Percentiles rank a stretch among this genome's conserved stretches.
Conservation (phyloP, 2,113 vertebrate species). For the Spizaetus ornatus region DNA sequence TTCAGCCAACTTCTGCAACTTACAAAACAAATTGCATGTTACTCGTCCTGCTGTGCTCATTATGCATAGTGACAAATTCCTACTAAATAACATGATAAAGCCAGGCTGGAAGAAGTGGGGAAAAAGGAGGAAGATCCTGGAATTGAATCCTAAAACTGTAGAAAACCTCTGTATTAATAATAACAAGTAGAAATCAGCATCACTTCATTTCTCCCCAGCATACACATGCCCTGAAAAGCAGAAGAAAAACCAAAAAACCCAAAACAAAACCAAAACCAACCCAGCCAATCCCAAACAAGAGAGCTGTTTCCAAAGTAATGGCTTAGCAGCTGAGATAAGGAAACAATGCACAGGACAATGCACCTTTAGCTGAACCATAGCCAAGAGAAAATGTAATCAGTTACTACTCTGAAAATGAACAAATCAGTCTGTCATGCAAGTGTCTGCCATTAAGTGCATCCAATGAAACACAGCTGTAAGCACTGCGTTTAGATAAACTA, state of each 20-base stretch:
- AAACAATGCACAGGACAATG: neutral
- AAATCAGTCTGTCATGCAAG: neutral
- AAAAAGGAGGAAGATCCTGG: neutral
- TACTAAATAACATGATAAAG: neutral
- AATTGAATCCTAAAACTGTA: neutral
- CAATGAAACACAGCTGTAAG: slow-evolving; percentile 23
- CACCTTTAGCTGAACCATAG: neutral
- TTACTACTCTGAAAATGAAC: neutral
- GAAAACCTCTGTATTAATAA: neutral
- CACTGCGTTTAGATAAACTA: neutral
- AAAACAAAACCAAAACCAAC: neutral
- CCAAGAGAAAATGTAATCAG: neutral
- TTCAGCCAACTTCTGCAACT: neutral
- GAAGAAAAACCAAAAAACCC: neutral
- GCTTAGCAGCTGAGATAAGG: neutral
- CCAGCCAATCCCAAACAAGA: neutral
- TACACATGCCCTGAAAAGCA: neutral
- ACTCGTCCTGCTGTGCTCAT: neutral
- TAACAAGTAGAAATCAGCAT: neutral
- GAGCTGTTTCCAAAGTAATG: neutral
- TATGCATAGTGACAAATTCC: neutral
- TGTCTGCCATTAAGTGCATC: neutral
- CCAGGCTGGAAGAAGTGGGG: neutral
- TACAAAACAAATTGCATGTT: neutral
- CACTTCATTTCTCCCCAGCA: neutral